Percentiles rank a stretch among this genome's conserved stretches.
These are phyloP conservation scores for Dromaius novaehollandiae DNA, from an alignment of 2,113 vertebrate species.

Conservation along the genomic window DNA sequence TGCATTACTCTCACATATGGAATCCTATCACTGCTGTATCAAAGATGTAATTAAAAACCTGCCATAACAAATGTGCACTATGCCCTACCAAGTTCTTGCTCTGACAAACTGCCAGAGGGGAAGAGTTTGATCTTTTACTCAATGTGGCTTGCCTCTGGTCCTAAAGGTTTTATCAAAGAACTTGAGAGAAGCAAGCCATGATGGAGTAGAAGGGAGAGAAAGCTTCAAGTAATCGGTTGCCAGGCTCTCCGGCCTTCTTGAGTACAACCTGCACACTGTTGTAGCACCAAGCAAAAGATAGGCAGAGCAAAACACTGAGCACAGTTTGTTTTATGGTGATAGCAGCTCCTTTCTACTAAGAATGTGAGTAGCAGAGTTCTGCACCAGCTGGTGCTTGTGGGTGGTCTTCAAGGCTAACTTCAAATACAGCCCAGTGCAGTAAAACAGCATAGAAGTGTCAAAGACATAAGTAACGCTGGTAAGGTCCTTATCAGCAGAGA, in stretches of 20 bases:
- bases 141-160: slow-evolving; percentile 5
- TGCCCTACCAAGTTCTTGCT: slow-evolving; percentile 43
- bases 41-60: slow-evolving; percentile 61
- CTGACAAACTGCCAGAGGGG: slow-evolving; percentile 57
- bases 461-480: slow-evolving; percentile 48
- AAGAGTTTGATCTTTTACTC: slow-evolving; percentile 59
- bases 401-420: slow-evolving; percentile 58
- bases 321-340: slow-evolving; percentile 48
- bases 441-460: slow-evolving; percentile 47
- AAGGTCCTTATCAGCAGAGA: slow-evolving; percentile 30
- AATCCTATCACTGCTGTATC: slow-evolving; percentile 42
- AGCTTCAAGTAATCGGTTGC: slow-evolving; percentile 8
- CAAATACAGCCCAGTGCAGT: slow-evolving; percentile 21
- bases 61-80: slow-evolving; percentile 67
- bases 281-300: slow-evolving; percentile 35
- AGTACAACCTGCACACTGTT: not conserved
- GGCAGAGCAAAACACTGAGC: slow-evolving; percentile 40
- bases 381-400: slow-evolving; percentile 59
- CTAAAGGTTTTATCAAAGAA: slow-evolving; percentile 51
- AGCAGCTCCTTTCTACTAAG: slow-evolving; percentile 39
- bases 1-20: slow-evolving; percentile 37
- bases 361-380: slow-evolving; percentile 44
- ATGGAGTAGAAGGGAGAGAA: slow-evolving; percentile 17
- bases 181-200: slow-evolving; percentile 20
- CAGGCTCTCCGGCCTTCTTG: not conserved